Conservation (phyloP, 2,888 invertebrate genomes). For the Thera britannica region DNA sequence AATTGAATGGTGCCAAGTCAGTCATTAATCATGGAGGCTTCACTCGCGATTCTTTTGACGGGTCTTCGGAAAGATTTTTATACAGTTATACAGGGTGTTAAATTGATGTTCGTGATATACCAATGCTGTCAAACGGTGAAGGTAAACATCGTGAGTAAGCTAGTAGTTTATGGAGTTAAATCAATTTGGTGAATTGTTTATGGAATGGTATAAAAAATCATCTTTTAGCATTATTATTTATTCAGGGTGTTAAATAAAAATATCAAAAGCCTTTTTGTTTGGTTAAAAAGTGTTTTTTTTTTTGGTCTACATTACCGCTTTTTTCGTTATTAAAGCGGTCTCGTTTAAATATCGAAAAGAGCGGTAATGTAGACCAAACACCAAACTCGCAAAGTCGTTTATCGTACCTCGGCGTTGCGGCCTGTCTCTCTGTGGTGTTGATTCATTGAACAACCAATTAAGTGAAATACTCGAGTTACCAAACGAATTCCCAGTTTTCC, state of each 20-base stretch:
- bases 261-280: neutral
- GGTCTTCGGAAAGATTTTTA: slow-evolving; percentile 6
- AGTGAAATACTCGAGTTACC: neutral
- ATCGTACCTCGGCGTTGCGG: neutral
- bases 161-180: too few species aligned
- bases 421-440: slow-evolving; percentile 3
- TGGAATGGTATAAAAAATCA: too few species aligned
- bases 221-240: too few species aligned
- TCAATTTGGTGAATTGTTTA: too few species aligned
- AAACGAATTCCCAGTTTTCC: slow-evolving; percentile 13
- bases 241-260: too few species aligned
- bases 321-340: too few species aligned
- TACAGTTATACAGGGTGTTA: too few species aligned
- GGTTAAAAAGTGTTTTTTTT: too few species aligned
- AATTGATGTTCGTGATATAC: too few species aligned
- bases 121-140: too few species aligned
- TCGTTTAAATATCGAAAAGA: neutral
- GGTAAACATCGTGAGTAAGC: too few species aligned
- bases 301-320: too few species aligned
- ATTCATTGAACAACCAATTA: slow-evolving; percentile 5
- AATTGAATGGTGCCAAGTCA: slow-evolving; percentile 70
- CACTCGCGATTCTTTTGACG: slow-evolving; percentile 17
- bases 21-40: slow-evolving; percentile 61
- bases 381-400: neutral
- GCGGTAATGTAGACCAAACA: neutral